These are phyloP conservation scores for Apodemus agrarius DNA, from an alignment of 2,797 vertebrate genomes.

Conservation along the genomic window DNA sequence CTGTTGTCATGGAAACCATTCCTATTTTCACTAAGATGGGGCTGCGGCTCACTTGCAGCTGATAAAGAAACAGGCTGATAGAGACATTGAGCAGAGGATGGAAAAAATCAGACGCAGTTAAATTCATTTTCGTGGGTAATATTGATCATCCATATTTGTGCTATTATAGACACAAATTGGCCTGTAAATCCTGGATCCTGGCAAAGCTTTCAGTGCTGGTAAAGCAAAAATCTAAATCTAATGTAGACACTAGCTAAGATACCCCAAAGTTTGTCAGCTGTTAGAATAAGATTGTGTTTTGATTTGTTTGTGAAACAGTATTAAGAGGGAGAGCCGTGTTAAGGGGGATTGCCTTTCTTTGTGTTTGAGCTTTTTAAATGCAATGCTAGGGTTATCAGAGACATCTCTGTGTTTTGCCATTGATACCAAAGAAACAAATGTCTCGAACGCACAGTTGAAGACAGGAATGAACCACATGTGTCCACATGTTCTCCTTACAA, in stretches of 20 bases:
- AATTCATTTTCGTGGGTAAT: conserved; percentile 50
- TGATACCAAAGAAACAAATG: neutral
- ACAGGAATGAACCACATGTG: neutral
- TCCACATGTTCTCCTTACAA: neutral
- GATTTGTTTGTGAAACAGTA: conserved; percentile 23
- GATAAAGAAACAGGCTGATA: conserved; percentile 52
- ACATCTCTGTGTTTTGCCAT: neutral
- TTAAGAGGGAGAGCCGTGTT: neutral
- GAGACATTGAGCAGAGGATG: conserved; percentile 38
- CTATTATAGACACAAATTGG: conserved; percentile 31
- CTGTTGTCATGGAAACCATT: conserved; percentile 79
- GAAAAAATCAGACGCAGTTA: conserved; percentile 46
- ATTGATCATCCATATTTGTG: conserved; percentile 35
- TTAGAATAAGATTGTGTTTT: conserved; percentile 45
- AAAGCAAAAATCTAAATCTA: neutral
- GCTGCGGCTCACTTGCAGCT: conserved; percentile 56
- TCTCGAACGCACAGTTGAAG: conserved; percentile 10
- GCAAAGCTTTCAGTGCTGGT: conserved; percentile 6
- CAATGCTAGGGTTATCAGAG: neutral
- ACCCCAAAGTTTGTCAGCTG: neutral
- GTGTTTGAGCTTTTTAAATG: conserved; percentile 27
- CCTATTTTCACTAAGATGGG: conserved; percentile 62
- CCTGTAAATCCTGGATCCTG: neutral
- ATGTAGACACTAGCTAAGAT: conserved; percentile 17
- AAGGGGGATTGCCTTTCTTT: neutral